phyloP scores from a whole-genome alignment of 2,797 vertebrate species.

The Spondyliosoma cantharus region DNA sequence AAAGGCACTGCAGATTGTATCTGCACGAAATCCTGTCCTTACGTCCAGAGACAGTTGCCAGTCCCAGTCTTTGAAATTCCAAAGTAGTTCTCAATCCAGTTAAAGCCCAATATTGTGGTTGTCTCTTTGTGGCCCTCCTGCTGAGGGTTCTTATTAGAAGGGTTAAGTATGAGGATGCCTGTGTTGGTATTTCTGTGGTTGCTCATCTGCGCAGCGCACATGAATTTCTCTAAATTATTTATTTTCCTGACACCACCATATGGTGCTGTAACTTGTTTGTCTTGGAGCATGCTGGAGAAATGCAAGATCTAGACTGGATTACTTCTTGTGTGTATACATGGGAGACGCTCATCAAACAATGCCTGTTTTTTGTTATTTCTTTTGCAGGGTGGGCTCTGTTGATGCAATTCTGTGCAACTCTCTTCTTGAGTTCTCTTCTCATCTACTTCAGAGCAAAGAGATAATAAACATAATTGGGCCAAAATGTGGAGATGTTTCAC shows the following conservation, averaged over 20 bases:
- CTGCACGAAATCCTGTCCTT: conserved; percentile 77
- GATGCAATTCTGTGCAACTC: conserved; percentile 78
- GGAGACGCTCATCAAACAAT: conserved; percentile 82
- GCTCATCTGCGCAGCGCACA: conserved; percentile 77
- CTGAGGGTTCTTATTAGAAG: conserved; percentile 79
- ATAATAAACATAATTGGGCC: conserved; percentile 72
- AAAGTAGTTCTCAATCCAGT: conserved; percentile 86
- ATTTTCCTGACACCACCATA: conserved; percentile 85
- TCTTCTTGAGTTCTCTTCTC: conserved; percentile 56
- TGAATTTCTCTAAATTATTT: conserved; percentile 84
- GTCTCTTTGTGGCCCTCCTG: conserved; percentile 54
- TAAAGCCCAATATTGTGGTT: conserved; percentile 72
- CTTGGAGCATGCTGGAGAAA: conserved; percentile 77
- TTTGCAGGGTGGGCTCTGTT: conserved; percentile 75
- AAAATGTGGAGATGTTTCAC: conserved; percentile 69
- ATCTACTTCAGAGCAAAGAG: conserved; percentile 57
- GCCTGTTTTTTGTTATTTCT: conserved; percentile 78
- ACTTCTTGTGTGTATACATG: conserved; percentile 75
- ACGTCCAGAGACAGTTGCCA: conserved; percentile 82
- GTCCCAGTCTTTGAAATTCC: conserved; percentile 82
- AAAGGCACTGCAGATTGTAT: conserved; percentile 87
- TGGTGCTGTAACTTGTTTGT: conserved; percentile 81
- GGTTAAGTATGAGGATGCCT: conserved; percentile 80
- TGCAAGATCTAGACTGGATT: conserved; percentile 76
- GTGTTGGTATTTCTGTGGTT: conserved; percentile 85